Base-by-base conservation (phyloP, 2,797 vertebrate species). In the Selene dorsalis region DNA sequence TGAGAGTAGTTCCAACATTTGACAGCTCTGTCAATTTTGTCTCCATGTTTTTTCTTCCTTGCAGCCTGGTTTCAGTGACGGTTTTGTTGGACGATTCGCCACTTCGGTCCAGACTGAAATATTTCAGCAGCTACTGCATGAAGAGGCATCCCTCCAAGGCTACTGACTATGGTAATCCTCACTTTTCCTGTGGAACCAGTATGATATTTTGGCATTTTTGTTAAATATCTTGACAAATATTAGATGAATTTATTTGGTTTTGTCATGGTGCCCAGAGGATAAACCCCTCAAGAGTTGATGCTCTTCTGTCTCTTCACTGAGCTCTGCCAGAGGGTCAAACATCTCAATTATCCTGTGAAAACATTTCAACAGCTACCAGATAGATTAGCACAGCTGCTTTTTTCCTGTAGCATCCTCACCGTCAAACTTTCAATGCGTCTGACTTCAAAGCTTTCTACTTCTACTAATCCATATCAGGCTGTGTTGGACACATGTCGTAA, bases 141-240 rank as follows among this genome's bases (percentile, higher is more conserved):
- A 56, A 57, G 80, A 76, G 43, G 69, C 6, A 77, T 56, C 24
- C 18, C 5, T 22, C 32, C 1, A 7, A 48, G 18, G 18, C 45
- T 4, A 8, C 66, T 2, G 4, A 73, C 2, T 22, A 2, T 55
- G 55, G n/a, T 58, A 52, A 67, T 45, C 48, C 16, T 10, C 3
- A 38, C 18, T 10, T 39, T 55, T 20, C 12, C 28, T 24, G 4
- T 16, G 17, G 4, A 22, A 4, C 24, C 28, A 52, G 11, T 20
- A 30, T 67, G 12, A 69, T 24, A 50, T 39, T 61, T 17, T 45
- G 10, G 39, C 11, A 0, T 68, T 28, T 56, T 47, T 0, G 1
- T 12, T 7, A 58, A 61, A 30, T 18, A 1, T 38, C 14, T 48
- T 28, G 3, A 32, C 11, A 22, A 22, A 12, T 11, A 28, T 50